Evolutionary conservation across 2,888 invertebrate genomes (phyloP).

Genomic region (Nemurella pictetii): DNA sequence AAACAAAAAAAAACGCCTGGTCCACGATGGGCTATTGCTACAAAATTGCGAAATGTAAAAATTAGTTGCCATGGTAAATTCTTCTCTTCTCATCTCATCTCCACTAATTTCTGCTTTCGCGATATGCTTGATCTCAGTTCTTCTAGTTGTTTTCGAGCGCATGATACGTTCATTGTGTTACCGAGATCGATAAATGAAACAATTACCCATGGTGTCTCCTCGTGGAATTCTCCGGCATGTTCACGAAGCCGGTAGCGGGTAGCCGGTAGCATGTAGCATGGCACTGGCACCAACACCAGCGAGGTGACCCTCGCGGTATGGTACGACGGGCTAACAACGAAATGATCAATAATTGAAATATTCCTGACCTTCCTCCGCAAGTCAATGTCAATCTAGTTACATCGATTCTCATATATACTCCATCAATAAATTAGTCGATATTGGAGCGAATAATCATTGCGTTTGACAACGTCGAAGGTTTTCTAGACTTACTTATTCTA

Average conservation of each 20-base stretch:
- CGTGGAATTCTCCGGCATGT: no score
- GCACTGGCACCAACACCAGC: no score
- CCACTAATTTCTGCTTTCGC: no score
- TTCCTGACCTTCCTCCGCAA: not conserved
- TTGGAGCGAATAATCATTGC: no score
- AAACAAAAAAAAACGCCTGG: not conserved
- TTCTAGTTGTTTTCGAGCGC: not conserved
- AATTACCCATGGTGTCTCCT: not conserved
- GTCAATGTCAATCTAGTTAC: not conserved
- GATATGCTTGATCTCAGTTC: no score
- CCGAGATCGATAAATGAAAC: not conserved
- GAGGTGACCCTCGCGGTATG: not conserved
- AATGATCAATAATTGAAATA: not conserved
- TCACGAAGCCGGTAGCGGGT: no score
- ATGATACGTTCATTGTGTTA: not conserved
- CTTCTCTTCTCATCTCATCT: no score
- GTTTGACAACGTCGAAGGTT: no score
- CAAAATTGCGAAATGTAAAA: not conserved
- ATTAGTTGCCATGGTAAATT: not conserved
- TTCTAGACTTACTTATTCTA: no score
- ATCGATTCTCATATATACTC: not conserved
- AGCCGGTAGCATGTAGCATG: not conserved
- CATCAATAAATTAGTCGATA: no score
- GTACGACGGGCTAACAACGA: not conserved
- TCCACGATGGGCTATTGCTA: not conserved